These are phyloP conservation scores for Eidolon dupreanum DNA, from an alignment of 2,797 vertebrate genomes.

Conservation along the genomic window DNA sequence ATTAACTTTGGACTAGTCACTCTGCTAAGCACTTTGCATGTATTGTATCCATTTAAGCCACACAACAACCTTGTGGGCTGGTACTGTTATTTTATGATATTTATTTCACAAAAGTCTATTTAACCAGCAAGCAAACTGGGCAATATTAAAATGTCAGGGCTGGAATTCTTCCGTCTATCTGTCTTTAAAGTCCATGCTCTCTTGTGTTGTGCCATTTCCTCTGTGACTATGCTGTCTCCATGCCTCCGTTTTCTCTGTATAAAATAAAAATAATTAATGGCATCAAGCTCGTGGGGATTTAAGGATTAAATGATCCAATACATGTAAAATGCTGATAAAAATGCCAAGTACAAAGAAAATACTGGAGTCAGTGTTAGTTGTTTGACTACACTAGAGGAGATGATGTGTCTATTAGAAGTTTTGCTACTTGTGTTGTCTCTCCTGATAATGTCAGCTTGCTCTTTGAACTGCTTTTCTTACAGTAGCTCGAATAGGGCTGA, in stretches of 20 bases:
- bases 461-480: neutral
- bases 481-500: neutral
- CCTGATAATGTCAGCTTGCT: neutral
- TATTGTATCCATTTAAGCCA: neutral
- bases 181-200: neutral
- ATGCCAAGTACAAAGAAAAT: neutral
- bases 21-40: neutral
- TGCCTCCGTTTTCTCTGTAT: neutral
- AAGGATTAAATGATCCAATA: neutral
- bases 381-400: neutral
- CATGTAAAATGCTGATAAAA: neutral
- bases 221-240: neutral
- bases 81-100: neutral
- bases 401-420: neutral
- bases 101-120: neutral
- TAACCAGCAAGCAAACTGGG: neutral
- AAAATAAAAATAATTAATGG: slow-evolving; percentile 21
- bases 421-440: neutral
- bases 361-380: neutral
- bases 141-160: neutral
- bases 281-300: neutral
- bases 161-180: neutral
- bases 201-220: neutral
- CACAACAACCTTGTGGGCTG: neutral
- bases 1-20: neutral